phyloP scores from a whole-genome alignment of 2,113 vertebrate species.

The Balaenoptera acutorostrata region DNA sequence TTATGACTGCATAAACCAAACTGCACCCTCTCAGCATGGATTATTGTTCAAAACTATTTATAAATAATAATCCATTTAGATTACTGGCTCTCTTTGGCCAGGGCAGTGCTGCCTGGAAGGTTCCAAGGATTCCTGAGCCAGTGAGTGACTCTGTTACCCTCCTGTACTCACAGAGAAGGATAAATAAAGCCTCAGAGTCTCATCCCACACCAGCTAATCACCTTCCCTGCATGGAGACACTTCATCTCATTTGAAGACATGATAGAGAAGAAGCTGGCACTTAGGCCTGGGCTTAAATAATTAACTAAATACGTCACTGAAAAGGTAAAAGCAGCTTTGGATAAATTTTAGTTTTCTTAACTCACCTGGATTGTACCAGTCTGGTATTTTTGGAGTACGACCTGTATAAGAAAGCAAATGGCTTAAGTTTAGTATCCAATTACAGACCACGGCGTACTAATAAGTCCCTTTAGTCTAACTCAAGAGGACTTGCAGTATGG shows the following conservation, averaged over 20 bases:
- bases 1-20: background rate
- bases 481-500: background rate
- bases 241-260: background rate
- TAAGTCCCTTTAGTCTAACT: background rate
- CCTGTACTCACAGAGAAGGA: background rate
- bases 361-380: conserved; percentile 96
- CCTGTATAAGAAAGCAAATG: conserved; percentile 79
- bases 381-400: conserved; percentile 83
- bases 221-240: background rate
- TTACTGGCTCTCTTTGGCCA: background rate
- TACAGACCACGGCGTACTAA: background rate
- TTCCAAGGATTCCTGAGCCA: background rate
- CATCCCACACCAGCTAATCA: background rate
- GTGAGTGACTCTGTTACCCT: background rate
- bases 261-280: background rate
- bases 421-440: background rate
- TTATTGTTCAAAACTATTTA: background rate
- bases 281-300: background rate
- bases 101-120: background rate
- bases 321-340: background rate
- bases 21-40: background rate
- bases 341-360: conserved; percentile 24
- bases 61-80: background rate
- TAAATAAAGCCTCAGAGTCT: background rate
- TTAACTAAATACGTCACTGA: background rate